These are phyloP conservation scores for Cydia splendana DNA, from an alignment of 1,140 invertebrate species.

Conservation along the genomic window DNA sequence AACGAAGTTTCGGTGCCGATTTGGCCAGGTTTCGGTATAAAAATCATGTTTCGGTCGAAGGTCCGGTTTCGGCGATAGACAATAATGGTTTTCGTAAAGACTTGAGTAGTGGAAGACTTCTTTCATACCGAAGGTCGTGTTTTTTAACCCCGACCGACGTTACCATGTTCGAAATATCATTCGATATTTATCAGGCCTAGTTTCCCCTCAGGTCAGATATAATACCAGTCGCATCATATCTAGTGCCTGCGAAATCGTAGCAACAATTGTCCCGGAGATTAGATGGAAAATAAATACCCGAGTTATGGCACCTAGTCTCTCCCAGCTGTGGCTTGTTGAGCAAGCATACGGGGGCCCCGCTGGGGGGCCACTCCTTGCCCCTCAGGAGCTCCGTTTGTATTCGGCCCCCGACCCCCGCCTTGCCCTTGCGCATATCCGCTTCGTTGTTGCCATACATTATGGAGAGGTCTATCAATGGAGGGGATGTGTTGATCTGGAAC, in stretches of 20 bases:
- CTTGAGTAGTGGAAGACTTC: neutral
- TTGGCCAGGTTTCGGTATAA: too few species aligned
- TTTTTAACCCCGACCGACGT: too few species aligned
- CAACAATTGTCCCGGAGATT: too few species aligned
- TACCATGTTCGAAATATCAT: too few species aligned
- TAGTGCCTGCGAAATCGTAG: too few species aligned
- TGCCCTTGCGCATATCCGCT: neutral
- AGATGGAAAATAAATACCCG: neutral
- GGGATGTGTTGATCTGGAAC: conserved; percentile 43
- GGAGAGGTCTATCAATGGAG: conserved; percentile 47
- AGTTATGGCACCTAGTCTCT: conserved; percentile 40
- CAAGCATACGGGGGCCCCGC: conserved; percentile 34
- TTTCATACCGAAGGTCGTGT: too few species aligned
- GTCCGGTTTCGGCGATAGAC: too few species aligned
- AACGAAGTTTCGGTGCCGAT: too few species aligned
- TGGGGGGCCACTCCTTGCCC: conserved; percentile 38
- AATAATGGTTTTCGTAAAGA: neutral
- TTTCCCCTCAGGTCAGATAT: too few species aligned
- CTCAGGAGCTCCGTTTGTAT: conserved; percentile 34
- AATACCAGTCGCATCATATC: too few species aligned
- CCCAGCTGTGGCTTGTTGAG: conserved; percentile 33
- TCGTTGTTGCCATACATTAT: conserved; percentile 40
- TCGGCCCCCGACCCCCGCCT: conserved; percentile 37
- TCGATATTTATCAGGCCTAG: too few species aligned
- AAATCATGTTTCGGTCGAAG: too few species aligned